phyloP scores from a whole-genome alignment of 1,140 invertebrate genomes.

The Eriocheir sinensis region DNA sequence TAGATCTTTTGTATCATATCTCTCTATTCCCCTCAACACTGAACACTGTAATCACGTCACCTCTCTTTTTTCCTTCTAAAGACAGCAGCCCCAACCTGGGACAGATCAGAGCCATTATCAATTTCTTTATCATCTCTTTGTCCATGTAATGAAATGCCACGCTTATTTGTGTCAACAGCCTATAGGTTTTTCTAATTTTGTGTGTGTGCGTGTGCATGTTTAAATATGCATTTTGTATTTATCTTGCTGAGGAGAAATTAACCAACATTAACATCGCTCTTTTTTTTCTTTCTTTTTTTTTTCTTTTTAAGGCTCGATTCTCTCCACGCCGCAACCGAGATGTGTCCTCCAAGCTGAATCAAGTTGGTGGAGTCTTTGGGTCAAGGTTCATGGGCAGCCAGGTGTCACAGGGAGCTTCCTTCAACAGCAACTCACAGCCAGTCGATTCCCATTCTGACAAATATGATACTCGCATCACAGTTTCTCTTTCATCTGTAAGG shows the following conservation, averaged over 20 bases:
- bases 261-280: not conserved
- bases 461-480: conserved; percentile 73
- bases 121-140: too few relatives aligned
- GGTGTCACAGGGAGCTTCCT: conserved; percentile 29
- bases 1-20: not conserved
- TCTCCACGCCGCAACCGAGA: conserved; percentile 64
- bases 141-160: too few relatives aligned
- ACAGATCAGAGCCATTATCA: not conserved
- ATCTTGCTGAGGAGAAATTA: not conserved
- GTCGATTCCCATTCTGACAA: conserved; percentile 63
- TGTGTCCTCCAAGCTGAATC: conserved; percentile 43
- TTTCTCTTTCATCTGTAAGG: conserved; percentile 74
- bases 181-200: too few relatives aligned
- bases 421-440: conserved; percentile 46
- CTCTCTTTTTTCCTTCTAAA: not conserved
- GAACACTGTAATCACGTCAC: not conserved
- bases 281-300: not conserved
- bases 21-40: not conserved
- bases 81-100: not conserved
- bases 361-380: conserved; percentile 53
- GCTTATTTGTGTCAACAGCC: too few relatives aligned
- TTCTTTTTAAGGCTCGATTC: conserved; percentile 54
- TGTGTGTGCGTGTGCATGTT: not conserved
- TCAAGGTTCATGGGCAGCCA: conserved; percentile 56
- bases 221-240: not conserved